Conservation (phyloP, 1,140 invertebrate genomes). For the Panagrolaimus sp. region DNA sequence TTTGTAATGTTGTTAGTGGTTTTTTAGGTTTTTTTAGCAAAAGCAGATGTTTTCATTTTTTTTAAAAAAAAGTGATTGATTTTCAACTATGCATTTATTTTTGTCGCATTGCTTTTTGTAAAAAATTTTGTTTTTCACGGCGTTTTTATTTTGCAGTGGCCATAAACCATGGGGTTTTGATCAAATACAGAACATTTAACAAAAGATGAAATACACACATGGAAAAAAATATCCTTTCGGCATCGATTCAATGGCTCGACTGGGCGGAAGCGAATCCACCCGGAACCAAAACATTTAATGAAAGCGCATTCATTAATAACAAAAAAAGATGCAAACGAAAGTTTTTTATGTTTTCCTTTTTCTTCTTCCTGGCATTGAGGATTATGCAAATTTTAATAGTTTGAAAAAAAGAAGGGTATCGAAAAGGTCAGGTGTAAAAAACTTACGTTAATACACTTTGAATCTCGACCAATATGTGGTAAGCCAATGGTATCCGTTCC, state of each 20-base stretch:
- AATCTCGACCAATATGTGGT: conserved; percentile 55
- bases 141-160: neutral
- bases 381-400: conserved; percentile 7
- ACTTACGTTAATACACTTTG: conserved; percentile 57
- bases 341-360: too few species aligned
- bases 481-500: conserved; percentile 53
- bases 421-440: conserved; percentile 14
- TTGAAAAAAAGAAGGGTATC: neutral
- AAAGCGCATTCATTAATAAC: too few species aligned
- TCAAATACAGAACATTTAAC: conserved; percentile 15
- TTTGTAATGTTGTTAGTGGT: neutral
- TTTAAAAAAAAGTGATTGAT: neutral
- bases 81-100: too few species aligned
- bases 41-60: conserved; percentile 9
- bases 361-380: neutral
- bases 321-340: too few species aligned
- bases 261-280: conserved; percentile 1
- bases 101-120: too few species aligned
- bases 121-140: too few species aligned
- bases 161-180: conserved; percentile 13
- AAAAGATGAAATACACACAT: neutral
- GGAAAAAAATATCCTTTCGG: neutral
- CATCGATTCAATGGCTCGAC: conserved; percentile 6
- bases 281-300: neutral
- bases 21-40: neutral